Evolutionary conservation across 2,797 vertebrate species (phyloP).

Genomic region (Artibeus lituratus): DNA sequence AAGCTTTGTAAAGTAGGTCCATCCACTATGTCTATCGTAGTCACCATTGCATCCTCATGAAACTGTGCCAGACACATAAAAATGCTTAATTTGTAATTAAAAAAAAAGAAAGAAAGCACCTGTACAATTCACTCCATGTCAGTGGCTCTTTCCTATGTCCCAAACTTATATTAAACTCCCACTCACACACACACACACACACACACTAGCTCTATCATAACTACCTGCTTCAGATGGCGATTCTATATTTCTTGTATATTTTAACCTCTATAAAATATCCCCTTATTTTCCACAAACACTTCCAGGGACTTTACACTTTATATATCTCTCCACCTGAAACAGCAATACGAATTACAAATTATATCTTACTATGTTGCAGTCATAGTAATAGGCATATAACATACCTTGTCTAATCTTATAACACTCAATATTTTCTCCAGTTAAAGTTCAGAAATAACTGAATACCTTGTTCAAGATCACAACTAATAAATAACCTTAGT

Average conservation of each 20-base stretch:
- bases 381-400: neutral
- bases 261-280: conserved; percentile 12
- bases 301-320: neutral
- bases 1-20: conserved; percentile 10
- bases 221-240: neutral
- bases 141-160: neutral
- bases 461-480: conserved; percentile 40
- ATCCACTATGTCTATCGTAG: neutral
- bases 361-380: neutral
- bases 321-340: neutral
- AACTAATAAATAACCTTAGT: conserved; percentile 60
- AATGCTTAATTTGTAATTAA: neutral
- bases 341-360: conserved; percentile 26
- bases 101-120: neutral
- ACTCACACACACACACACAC: neutral
- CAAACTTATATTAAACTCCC: neutral
- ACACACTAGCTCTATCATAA: neutral
- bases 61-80: conserved; percentile 16
- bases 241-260: neutral
- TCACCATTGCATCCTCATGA: neutral
- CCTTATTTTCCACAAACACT: conserved; percentile 22
- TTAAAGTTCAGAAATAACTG: conserved; percentile 29
- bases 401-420: conserved; percentile 31
- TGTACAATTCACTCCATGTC: neutral
- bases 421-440: conserved; percentile 43